phyloP scores from a whole-genome alignment of 1,140 invertebrate species.

The Campoletis sonorensis region DNA sequence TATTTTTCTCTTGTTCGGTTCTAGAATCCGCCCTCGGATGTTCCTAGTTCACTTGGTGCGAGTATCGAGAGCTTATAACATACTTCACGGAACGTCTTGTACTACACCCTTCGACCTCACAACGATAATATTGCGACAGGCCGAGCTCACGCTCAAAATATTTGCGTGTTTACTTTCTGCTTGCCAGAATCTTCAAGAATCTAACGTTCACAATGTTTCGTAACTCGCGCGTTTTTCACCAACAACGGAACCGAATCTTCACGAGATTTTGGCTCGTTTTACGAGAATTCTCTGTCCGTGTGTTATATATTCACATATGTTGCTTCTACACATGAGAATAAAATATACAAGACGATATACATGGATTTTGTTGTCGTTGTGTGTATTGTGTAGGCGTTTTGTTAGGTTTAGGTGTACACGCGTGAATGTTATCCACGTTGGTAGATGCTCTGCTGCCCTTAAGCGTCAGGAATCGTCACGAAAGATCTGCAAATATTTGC shows the following conservation, averaged over 20 bases:
- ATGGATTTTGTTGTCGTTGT: no score
- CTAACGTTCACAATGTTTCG: not conserved
- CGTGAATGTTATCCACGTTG: not conserved
- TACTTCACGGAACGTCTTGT: not conserved
- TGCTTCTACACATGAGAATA: no score
- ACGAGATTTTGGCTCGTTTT: not conserved
- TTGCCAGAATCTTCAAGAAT: not conserved
- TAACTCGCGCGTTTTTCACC: conserved; percentile 3
- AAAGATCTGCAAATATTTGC: conserved; percentile 12
- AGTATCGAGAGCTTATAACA: conserved; percentile 8
- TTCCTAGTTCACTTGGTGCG: not conserved
- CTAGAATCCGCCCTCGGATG: not conserved
- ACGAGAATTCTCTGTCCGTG: not conserved
- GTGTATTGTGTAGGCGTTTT: not conserved
- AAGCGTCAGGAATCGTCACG: conserved; percentile 16
- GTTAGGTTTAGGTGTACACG: not conserved
- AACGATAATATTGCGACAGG: conserved; percentile 64
- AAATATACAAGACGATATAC: not conserved
- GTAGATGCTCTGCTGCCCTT: not conserved
- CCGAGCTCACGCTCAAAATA: conserved; percentile 51
- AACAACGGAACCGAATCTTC: not conserved
- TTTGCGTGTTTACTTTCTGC: conserved; percentile 51
- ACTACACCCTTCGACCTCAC: not conserved
- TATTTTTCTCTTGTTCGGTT: not conserved
- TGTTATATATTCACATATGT: not conserved